Conservation (phyloP, 2,113 vertebrate species). For the Cinclus cinclus region DNA sequence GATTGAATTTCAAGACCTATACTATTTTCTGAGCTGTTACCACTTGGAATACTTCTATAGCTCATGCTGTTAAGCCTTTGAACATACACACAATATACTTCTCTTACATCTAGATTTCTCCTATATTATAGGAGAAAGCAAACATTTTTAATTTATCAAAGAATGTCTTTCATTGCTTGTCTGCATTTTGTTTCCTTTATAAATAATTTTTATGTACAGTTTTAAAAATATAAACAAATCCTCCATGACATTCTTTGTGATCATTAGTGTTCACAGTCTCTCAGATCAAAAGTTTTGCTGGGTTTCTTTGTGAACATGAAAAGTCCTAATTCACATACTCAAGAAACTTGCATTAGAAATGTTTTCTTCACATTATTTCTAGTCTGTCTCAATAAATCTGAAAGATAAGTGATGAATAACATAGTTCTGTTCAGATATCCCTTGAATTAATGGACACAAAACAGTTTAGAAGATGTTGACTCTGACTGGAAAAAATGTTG, state of each 20-base stretch:
- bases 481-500: neutral
- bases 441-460: neutral
- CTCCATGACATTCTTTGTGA: conserved; percentile 56
- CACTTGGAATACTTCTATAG: conserved; percentile 56
- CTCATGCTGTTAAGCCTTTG: conserved; percentile 60
- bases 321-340: neutral
- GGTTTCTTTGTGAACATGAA: conserved; percentile 23
- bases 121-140: conserved; percentile 22
- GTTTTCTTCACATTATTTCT: neutral
- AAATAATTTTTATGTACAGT: conserved; percentile 57
- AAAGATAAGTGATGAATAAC: neutral
- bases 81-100: conserved; percentile 44
- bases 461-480: neutral
- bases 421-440: neutral
- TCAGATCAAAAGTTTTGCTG: conserved; percentile 62
- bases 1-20: conserved; percentile 47
- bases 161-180: conserved; percentile 53
- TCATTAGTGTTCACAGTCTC: neutral
- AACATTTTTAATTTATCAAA: conserved; percentile 72
- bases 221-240: conserved; percentile 66
- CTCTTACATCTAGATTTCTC: conserved; percentile 47
- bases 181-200: conserved; percentile 66
- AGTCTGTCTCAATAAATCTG: neutral
- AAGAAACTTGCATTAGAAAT: neutral
- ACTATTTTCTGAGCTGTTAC: conserved; percentile 58